Conservation (phyloP, 2,113 vertebrate species). For the Oncorhynchus gorbuscha region DNA sequence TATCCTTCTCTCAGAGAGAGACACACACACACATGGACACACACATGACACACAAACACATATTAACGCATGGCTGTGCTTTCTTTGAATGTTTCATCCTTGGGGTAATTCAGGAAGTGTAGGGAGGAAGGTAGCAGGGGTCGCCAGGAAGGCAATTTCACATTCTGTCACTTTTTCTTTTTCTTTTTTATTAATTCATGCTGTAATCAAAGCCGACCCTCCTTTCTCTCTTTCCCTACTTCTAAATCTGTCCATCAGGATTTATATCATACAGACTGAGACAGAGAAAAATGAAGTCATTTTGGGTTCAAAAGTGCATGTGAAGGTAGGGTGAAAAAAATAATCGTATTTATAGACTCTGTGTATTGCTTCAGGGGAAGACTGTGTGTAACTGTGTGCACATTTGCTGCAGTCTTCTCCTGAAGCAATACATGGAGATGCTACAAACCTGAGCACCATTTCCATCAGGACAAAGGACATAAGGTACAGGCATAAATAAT, state of each 20-base stretch:
- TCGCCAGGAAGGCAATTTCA: conserved; percentile 42
- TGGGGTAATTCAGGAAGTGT: conserved; percentile 40
- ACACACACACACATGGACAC: background rate
- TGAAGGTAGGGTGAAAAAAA: background rate
- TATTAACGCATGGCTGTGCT: conserved; percentile 22
- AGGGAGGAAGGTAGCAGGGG: conserved; percentile 42
- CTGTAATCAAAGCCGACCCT: conserved; percentile 22
- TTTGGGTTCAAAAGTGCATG: background rate
- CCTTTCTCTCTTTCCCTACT: conserved; percentile 10
- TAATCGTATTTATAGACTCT: background rate
- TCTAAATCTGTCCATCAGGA: conserved; percentile 41
- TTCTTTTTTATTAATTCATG: conserved; percentile 50
- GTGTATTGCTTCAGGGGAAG: background rate
- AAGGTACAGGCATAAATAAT: conserved; percentile 21
- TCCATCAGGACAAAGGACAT: conserved; percentile 43
- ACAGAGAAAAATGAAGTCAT: conserved; percentile 7
- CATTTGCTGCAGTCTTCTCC: conserved; percentile 22
- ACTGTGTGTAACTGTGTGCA: background rate
- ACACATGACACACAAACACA: background rate
- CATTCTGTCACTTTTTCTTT: conserved; percentile 48
- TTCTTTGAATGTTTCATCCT: conserved; percentile 55
- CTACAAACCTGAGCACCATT: conserved; percentile 48
- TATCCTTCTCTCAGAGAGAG: background rate
- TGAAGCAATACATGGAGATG: conserved; percentile 34
- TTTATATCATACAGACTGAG: conserved; percentile 43